Evolutionary conservation across 2,797 vertebrate species (phyloP).

Genomic region (Peromyscus attwateri): DNA sequence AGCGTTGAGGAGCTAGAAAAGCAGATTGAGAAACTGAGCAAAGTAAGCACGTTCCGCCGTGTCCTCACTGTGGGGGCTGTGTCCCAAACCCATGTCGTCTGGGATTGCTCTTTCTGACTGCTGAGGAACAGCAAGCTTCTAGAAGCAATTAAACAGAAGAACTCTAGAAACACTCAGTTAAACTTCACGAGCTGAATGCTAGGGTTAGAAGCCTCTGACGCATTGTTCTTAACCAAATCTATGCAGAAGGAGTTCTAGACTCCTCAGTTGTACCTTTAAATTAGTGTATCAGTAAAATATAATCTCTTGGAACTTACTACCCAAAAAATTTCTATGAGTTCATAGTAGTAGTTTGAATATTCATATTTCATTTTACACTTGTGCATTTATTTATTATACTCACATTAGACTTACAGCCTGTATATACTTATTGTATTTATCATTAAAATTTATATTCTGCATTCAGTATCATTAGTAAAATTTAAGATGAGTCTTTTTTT

Average conservation of each 20-base stretch:
- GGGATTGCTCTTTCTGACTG: conserved; percentile 37
- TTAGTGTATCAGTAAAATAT: conserved; percentile 13
- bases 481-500: conserved; percentile 37
- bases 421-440: conserved; percentile 7
- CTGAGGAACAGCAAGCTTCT: conserved; percentile 66
- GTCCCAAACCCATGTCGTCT: conserved; percentile 9
- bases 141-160: conserved; percentile 54
- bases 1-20: conserved; percentile 97
- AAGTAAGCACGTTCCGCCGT: conserved; percentile 89
- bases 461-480: conserved; percentile 48
- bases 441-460: conserved; percentile 26
- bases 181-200: conserved; percentile 17
- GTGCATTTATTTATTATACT: conserved; percentile 24
- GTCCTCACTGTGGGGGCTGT: background rate
- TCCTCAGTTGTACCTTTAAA: conserved; percentile 45
- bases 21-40: conserved; percentile 95
- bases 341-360: conserved; percentile 38
- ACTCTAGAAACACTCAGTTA: conserved; percentile 36
- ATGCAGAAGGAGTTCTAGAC: background rate
- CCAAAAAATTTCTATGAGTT: conserved; percentile 46
- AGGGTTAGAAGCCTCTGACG: background rate
- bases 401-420: conserved; percentile 55
- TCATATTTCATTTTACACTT: conserved; percentile 54
- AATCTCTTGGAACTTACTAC: conserved; percentile 57
- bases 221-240: background rate